Conservation (phyloP, 1,140 invertebrate genomes). For the Bombus huntii region DNA sequence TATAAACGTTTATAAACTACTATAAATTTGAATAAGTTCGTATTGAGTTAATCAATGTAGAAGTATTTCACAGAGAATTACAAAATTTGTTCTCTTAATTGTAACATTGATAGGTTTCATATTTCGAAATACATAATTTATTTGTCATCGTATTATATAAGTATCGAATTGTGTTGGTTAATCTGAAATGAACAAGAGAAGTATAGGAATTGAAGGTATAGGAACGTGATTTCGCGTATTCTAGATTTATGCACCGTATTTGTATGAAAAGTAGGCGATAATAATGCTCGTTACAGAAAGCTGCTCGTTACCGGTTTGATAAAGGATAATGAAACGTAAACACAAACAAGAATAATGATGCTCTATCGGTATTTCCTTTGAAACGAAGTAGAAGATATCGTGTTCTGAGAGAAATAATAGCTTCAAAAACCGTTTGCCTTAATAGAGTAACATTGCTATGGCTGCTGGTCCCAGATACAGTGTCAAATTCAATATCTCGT, state of each 20-base stretch:
- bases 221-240: not conserved
- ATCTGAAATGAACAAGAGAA: too few species aligned
- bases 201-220: too few species aligned
- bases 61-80: too few species aligned
- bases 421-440: not conserved
- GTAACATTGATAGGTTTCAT: too few species aligned
- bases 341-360: constrained; percentile 1
- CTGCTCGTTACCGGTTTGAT: not conserved
- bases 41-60: too few species aligned
- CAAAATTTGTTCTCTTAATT: too few species aligned
- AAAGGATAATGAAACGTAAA: constrained; percentile 5
- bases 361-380: not conserved
- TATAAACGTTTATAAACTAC: too few species aligned
- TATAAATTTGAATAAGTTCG: too few species aligned
- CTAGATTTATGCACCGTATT: not conserved
- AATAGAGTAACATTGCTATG: not conserved
- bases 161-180: too few species aligned
- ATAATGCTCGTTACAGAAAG: not conserved
- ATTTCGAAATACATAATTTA: too few species aligned
- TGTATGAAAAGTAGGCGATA: not conserved
- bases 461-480: not conserved
- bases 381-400: not conserved
- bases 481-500: not conserved
- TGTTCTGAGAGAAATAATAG: not conserved
- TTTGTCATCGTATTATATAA: too few species aligned